phyloP scores from a whole-genome alignment of 2,113 vertebrate species.

The Elephas maximus region DNA sequence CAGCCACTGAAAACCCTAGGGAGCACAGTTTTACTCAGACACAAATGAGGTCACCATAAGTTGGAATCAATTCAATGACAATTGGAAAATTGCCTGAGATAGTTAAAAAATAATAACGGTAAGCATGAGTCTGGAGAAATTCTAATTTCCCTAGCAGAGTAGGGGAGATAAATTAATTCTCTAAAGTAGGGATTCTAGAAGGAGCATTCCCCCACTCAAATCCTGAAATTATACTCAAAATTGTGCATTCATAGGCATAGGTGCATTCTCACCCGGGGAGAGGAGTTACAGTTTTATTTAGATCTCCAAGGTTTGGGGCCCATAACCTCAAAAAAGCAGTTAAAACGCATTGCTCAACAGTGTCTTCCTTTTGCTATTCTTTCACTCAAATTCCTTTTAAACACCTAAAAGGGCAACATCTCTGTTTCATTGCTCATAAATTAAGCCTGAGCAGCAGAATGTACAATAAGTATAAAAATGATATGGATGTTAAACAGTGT shows the following conservation, averaged over 20 bases:
- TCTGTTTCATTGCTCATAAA: background rate
- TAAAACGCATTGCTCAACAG: background rate
- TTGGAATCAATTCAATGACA: background rate
- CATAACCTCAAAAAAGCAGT: background rate
- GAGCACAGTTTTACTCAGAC: background rate
- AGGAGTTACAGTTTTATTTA: background rate
- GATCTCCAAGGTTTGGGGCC: background rate
- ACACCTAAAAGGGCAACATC: background rate
- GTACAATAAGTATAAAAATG: background rate
- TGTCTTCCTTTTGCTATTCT: background rate
- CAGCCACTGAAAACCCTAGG: background rate
- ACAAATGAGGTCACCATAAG: background rate
- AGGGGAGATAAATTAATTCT: slow-evolving; percentile 14
- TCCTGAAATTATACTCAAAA: background rate
- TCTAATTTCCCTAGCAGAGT: background rate
- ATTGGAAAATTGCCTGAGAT: background rate
- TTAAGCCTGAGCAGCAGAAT: background rate
- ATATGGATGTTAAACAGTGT: background rate
- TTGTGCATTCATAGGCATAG: background rate
- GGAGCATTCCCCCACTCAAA: background rate
- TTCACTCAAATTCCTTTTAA: background rate
- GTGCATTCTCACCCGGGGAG: fast-evolving
- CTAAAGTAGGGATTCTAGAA: background rate
- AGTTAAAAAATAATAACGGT: background rate
- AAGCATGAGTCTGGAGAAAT: background rate